These are phyloP conservation scores for Pantelozetes paolii DNA, from an alignment of 2,888 invertebrate genomes.

Conservation along the genomic window DNA sequence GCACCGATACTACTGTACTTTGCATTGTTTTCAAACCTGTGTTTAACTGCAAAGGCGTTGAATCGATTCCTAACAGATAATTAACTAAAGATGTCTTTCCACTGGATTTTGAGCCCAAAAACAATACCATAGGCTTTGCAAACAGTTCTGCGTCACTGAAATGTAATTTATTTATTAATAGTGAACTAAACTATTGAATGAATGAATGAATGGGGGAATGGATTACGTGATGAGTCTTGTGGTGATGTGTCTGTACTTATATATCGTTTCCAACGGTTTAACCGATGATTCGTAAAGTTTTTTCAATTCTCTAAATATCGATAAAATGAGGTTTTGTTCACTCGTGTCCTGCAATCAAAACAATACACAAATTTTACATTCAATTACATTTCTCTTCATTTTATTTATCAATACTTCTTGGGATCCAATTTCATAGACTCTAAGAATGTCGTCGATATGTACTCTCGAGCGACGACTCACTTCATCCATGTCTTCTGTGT, in stretches of 20 bases:
- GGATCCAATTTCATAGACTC: conserved; percentile 63
- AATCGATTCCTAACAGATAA: conserved; percentile 69
- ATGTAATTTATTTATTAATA: no score
- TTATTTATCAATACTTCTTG: conserved; percentile 38
- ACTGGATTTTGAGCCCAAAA: conserved; percentile 95
- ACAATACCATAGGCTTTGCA: conserved; percentile 83
- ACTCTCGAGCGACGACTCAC: conserved; percentile 66
- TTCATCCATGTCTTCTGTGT: conserved; percentile 61
- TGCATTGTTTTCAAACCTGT: conserved; percentile 67
- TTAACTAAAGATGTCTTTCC: conserved; percentile 92
- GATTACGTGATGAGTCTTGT: conserved; percentile 63
- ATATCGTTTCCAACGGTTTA: conserved; percentile 81
- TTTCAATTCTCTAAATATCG: conserved; percentile 76
- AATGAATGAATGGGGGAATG: no score
- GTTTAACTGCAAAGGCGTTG: conserved; percentile 66
- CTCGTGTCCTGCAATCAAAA: conserved; percentile 42
- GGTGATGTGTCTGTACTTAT: conserved; percentile 85
- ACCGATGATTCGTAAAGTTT: conserved; percentile 78
- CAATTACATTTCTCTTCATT: not conserved
- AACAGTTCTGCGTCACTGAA: conserved; percentile 80
- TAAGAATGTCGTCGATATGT: conserved; percentile 58
- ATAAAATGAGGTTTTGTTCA: conserved; percentile 46
- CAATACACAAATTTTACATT: not conserved
- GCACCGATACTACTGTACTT: no score
- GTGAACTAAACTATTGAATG: no score